Evolutionary conservation across 1,140 invertebrate species (phyloP), one percentile per base, ranked within the genome.

Genomic region (Antheraea pernyi): DNA sequence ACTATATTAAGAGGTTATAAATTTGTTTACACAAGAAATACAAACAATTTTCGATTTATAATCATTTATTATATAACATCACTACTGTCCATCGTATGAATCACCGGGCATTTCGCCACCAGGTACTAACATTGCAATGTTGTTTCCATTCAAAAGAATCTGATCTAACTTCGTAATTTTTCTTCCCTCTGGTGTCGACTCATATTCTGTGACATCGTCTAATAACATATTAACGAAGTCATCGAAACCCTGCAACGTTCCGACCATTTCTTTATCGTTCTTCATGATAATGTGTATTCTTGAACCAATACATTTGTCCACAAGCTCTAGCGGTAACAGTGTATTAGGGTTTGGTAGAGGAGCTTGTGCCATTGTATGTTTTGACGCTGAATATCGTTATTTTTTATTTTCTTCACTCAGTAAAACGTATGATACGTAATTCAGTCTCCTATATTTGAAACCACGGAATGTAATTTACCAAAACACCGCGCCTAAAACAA

Each of bases 291-390:
- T 99, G 83, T 99, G 99, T 83, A 99, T 99, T 71, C 98, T 94
- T 0, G 99, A 99, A 19, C 99, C 99, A 86, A 99, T 99, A 92
- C 99, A 99, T 94, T 99, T 99, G 85, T 99, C 99, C n/a, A 99
- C 98, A 74, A 99, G 93, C 93, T 99, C 99, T 18, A 92, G 77
- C n/a, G 89, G 89, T 68, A 92, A 80, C 48, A 92, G 78, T 18
- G 89, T 90, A 68, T 92, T 92, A 7, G 89, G 89, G 71, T 89
- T 92, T 16, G 89, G 86, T 65, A 92, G 70, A 63, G 84, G 60
- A 58, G 71, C 74, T 82, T 89, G 86, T 18, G 88, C 72, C 89
- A 91, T 89, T 66, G 36, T 59, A 18, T 18, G 9, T 36, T 37
- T 59, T 16, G 10, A 48, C 6, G 9, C 16, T 46, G 19, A 53